These are phyloP conservation scores for Trichomycterus rosablanca DNA, from an alignment of 2,113 vertebrate species.

Conservation along the genomic window DNA sequence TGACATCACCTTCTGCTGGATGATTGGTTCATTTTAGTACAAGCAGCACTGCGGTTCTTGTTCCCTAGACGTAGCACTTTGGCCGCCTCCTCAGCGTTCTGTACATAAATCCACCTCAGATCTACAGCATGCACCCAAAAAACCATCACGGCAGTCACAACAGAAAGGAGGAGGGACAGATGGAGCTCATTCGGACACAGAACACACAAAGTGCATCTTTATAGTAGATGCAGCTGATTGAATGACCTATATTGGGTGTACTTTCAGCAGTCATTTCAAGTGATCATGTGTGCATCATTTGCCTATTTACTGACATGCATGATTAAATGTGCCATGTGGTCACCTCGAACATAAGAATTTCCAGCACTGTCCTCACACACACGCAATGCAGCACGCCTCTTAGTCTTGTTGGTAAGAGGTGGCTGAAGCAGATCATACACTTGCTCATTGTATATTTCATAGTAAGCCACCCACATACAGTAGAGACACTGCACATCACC, in stretches of 20 bases:
- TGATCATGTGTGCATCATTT: too few species aligned
- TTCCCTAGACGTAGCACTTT: conserved; percentile 79
- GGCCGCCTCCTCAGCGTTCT: conserved; percentile 69
- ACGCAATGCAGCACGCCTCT: conserved; percentile 70
- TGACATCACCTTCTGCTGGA: conserved; percentile 77
- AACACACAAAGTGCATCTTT: too few species aligned
- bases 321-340: too few species aligned
- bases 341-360: conserved; percentile 80
- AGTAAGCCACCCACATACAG: conserved; percentile 81
- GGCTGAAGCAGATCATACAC: conserved; percentile 77
- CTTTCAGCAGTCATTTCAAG: too few species aligned
- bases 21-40: conserved; percentile 83
- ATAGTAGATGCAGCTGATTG: too few species aligned
- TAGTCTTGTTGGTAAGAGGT: conserved; percentile 58
- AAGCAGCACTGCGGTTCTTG: conserved; percentile 80
- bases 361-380: conserved; percentile 81
- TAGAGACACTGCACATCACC: conserved; percentile 48
- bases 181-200: too few species aligned
- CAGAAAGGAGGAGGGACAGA: too few species aligned
- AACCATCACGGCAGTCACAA: too few species aligned
- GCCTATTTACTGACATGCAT: too few species aligned
- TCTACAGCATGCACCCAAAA: conserved; percentile 67
- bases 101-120: conserved; percentile 80
- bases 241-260: too few species aligned
- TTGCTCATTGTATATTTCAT: conserved; percentile 86